phyloP scores from a whole-genome alignment of 2,797 vertebrate species.

The Merluccius polli region DNA sequence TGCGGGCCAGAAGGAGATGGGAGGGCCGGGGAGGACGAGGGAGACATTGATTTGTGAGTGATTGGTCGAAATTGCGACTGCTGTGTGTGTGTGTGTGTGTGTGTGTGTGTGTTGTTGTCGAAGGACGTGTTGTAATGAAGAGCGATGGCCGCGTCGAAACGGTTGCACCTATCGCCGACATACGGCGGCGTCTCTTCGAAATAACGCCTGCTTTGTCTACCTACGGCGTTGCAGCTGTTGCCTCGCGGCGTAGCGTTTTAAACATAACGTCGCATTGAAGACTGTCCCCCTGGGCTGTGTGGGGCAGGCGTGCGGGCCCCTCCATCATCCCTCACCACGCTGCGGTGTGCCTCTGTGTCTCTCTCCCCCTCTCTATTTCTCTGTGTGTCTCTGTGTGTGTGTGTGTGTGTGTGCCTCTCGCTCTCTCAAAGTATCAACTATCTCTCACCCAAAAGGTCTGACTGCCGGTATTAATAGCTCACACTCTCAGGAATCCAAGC shows the following conservation, averaged over 20 bases:
- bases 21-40: no score
- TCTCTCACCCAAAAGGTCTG: constrained; percentile 61
- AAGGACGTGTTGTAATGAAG: neutral
- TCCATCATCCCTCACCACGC: constrained; percentile 43
- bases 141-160: neutral
- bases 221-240: constrained; percentile 2
- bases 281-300: constrained; percentile 33
- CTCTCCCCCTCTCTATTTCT: neutral
- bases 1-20: constrained; percentile 12
- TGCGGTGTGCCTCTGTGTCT: constrained; percentile 29
- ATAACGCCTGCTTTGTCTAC: no score
- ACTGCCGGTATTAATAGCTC: constrained; percentile 70
- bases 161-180: no score
- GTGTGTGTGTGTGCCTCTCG: neutral
- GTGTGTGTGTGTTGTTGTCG: no score
- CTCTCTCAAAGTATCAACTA: constrained; percentile 61
- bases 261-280: constrained; percentile 39
- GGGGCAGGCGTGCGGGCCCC: constrained; percentile 44
- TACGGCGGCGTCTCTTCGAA: neutral
- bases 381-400: constrained; percentile 24
- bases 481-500: constrained; percentile 62
- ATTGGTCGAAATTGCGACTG: no score
- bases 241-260: constrained; percentile 41
- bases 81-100: no score
- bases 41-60: neutral